Evolutionary conservation across 2,113 vertebrate species (phyloP), one percentile per base, ranked within the genome.

Genomic region (Thinocorus orbignyianus): DNA sequence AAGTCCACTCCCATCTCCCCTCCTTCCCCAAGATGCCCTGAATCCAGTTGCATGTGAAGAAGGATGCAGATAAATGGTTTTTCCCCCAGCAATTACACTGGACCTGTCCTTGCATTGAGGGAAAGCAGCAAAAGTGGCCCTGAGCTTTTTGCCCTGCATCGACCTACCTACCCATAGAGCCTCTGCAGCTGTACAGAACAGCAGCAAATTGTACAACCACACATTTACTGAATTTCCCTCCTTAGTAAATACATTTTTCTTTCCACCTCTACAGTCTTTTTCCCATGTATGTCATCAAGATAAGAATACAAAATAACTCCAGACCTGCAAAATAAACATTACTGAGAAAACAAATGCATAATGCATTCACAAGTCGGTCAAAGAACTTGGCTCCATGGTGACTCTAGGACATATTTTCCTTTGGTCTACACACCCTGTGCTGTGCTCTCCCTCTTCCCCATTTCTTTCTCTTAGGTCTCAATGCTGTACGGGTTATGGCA

Each of bases 291-390:
- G 8, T n/a, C 39, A 39, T 46, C 15, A 54, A 82, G 60, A 23
- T 31, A 57, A 86, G 37, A 46, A 33, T 11, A 35, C 22, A 30
- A 70, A 71, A 44, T 22, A 64, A 77, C 17, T 57, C 49, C 16
- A 4, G 33, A 39, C 6, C 11, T 66, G 46, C 9, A 42, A 74
- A 94, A 78, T 10, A 44, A 87, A 51, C 11, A 6, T n/a, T 17
- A 10, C 1, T 35, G 31, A 44, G 71, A 57, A 49, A 72, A 61
- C 3, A 68, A 31, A 46, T 26, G 14, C 9, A 15, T 3, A 51
- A 18, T 6, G 22, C 48, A n/a, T 9, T 26, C 17, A 6, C 17
- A 13, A 0, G 0, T 1, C 51, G 42, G 41, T 51, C 30, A 71
- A 5, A 73, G 46, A 60, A 11, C 11, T 17, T 74, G 61, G 11